Conservation (phyloP, 2,888 invertebrate species). For the Drosophila anomalipes region DNA sequence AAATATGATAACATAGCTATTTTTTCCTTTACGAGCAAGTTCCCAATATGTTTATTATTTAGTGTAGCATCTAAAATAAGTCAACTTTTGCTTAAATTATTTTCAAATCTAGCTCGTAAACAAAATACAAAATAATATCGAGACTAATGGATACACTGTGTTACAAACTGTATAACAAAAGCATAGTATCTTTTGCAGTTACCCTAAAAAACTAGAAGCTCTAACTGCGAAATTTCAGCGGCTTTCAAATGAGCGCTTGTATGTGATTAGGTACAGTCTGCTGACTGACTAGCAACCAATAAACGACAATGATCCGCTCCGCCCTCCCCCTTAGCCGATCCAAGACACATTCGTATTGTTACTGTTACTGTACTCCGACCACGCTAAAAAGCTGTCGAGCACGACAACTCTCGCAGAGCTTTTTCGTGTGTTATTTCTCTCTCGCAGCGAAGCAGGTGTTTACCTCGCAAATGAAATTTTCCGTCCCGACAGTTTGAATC, state of each 20-base stretch:
- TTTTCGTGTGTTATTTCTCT: constrained; percentile 9
- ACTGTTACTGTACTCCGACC: constrained; percentile 13
- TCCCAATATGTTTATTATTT: not conserved
- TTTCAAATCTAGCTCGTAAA: no score
- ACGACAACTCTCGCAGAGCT: constrained; percentile 19
- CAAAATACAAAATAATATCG: not conserved
- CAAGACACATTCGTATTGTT: constrained; percentile 27
- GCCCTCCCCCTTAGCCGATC: constrained; percentile 1
- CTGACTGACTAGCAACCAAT: constrained; percentile 38
- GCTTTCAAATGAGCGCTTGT: not conserved
- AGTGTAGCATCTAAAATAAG: not conserved
- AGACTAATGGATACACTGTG: not conserved
- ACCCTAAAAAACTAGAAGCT: constrained; percentile 4
- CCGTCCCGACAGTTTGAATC: constrained; percentile 57
- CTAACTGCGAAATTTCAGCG: constrained; percentile 13
- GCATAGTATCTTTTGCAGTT: not conserved
- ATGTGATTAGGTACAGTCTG: constrained; percentile 46
- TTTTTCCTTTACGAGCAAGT: not conserved
- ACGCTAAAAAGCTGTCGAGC: constrained; percentile 19
- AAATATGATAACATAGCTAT: not conserved
- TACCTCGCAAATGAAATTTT: constrained; percentile 37
- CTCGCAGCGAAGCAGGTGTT: constrained; percentile 36
- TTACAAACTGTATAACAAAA: constrained; percentile 3
- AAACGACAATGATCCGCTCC: constrained; percentile 35
- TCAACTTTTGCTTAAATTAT: not conserved